phyloP scores from a whole-genome alignment of 2,113 vertebrate species.

The Chloropsis cyanopogon region DNA sequence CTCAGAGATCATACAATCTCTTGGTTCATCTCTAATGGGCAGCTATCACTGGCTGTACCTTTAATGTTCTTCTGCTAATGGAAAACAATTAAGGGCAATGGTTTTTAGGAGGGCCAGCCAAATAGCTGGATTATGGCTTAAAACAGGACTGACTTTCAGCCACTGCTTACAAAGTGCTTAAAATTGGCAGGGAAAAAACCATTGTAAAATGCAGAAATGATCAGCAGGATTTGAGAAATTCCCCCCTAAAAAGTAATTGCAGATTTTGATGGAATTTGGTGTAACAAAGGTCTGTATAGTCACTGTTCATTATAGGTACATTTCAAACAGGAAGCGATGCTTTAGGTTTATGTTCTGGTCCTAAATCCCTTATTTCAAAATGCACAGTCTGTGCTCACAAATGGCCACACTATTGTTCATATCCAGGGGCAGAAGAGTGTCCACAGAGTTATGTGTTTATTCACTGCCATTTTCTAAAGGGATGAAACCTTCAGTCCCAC shows the following conservation, averaged over 20 bases:
- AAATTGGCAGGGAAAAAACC: background rate
- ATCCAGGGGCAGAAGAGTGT: background rate
- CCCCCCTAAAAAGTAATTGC: background rate
- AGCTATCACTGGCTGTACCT: background rate
- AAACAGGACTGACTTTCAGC: background rate
- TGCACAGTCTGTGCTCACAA: background rate
- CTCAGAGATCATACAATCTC: background rate
- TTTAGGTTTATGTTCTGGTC: background rate
- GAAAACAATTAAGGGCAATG: conserved; percentile 18
- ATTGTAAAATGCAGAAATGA: background rate
- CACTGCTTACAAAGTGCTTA: background rate
- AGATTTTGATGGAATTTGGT: background rate
- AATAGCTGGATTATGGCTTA: background rate
- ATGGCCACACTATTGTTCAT: background rate
- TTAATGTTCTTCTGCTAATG: background rate
- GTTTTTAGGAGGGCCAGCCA: background rate
- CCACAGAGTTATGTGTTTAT: background rate
- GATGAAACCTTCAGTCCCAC: background rate
- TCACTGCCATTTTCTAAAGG: background rate
- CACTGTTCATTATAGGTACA: background rate
- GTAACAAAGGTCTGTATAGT: background rate
- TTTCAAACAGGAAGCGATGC: background rate
- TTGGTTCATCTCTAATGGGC: background rate
- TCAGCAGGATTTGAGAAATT: background rate
- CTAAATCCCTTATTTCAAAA: background rate